These are phyloP conservation scores for Hippoglossus stenolepis DNA, from an alignment of 2,113 vertebrate genomes.

Conservation along the genomic window DNA sequence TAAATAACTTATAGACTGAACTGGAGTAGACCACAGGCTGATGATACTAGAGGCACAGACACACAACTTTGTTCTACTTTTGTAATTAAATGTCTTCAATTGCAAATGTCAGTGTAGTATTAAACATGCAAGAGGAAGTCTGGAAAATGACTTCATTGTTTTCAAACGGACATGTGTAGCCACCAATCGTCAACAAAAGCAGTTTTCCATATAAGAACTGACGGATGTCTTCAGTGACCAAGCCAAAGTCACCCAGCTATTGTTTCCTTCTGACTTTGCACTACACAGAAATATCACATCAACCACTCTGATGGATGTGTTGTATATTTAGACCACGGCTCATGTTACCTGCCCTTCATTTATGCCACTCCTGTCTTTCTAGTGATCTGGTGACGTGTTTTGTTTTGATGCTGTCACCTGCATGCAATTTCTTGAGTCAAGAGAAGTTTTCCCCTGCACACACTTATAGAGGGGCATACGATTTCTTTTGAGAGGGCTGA, in stretches of 20 bases:
- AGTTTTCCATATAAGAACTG: neutral
- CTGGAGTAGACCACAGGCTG: neutral
- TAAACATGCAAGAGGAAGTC: neutral
- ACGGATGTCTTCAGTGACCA: constrained; percentile 5
- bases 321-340: constrained; percentile 50
- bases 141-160: neutral
- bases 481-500: neutral
- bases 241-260: constrained; percentile 24
- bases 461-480: neutral
- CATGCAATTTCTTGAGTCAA: too few relatives aligned
- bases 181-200: neutral
- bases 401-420: neutral
- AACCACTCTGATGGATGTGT: constrained; percentile 32
- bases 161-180: neutral
- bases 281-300: constrained; percentile 35
- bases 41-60: neutral
- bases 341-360: neutral
- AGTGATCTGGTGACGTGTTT: neutral
- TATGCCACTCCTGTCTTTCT: neutral
- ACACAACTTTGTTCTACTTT: neutral
- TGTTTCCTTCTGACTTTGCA: neutral
- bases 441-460: neutral
- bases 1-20: neutral
- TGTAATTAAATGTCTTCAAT: neutral
- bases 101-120: neutral